Evolutionary conservation across 2,888 invertebrate genomes (phyloP).

Genomic region (Scaptomyza caliginosa): DNA sequence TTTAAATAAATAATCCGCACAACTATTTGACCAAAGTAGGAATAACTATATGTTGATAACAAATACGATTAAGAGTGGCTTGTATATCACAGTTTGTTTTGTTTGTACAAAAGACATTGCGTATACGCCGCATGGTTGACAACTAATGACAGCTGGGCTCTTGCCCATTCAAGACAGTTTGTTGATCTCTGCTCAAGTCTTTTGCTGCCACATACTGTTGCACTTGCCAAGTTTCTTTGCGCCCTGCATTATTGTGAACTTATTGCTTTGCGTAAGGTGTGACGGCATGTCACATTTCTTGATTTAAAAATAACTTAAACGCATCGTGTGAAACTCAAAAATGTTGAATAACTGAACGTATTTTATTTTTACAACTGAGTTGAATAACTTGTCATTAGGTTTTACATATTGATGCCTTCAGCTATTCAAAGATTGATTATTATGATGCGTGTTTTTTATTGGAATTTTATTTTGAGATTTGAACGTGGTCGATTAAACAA

Average conservation of each 20-base stretch:
- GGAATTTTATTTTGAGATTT: constrained; percentile 19
- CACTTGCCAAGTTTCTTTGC: constrained; percentile 35
- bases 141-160: constrained; percentile 58
- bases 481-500: constrained; percentile 20
- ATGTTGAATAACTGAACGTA: constrained; percentile 23
- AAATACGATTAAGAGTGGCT: background rate
- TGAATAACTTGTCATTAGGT: constrained; percentile 14
- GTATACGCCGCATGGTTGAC: constrained; percentile 39
- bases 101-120: too few relatives aligned
- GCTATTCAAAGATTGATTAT: constrained; percentile 1
- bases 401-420: constrained; percentile 5
- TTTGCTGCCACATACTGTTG: constrained; percentile 1
- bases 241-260: background rate
- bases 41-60: constrained; percentile 42
- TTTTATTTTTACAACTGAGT: constrained; percentile 10
- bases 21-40: background rate
- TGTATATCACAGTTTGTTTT: too few relatives aligned
- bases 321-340: constrained; percentile 36
- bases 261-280: background rate
- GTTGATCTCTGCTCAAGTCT: background rate
- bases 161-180: background rate
- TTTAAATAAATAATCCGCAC: constrained; percentile 35
- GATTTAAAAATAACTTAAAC: constrained; percentile 63
- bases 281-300: background rate
- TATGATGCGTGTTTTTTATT: constrained; percentile 4